Evolutionary conservation across 2,797 vertebrate species (phyloP), one percentile per base, ranked within the genome.

Genomic region (Hirundo rustica): DNA sequence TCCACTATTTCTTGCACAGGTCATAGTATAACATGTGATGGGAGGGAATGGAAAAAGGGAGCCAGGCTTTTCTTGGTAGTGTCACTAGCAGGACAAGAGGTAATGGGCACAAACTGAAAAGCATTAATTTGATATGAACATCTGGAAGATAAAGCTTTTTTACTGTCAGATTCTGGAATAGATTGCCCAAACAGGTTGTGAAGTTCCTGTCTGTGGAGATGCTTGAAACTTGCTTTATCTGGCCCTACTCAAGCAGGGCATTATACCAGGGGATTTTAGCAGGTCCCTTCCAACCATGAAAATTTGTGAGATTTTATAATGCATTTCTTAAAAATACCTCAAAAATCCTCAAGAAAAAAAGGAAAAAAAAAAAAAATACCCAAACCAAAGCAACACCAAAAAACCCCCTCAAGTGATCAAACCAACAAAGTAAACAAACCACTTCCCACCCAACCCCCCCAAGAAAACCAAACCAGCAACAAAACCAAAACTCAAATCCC

Each of bases 391-490:
- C 6, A 12, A 57, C 51, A 47, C 3, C 6, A 26, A 26, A 57
- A 60, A 48, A 40, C 4, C 1, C 5, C 14, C 5, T 25, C 5
- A 54, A 77, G 7, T n/a, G 32, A 21, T 25, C 26, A 23, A 81
- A 55, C 7, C 48, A 64, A n/a, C 27, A 44, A 54, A 68, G 9
- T 29, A 47, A 38, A 38, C 5, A 22, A 44, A n/a, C 4, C 26
- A 8, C 16, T 11, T 17, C 6, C 7, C 5, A 0, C 1, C 0
- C 5, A 16, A 45, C 29, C 1, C 16, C 8, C 7, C 15, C 12
- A 36, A 26, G 13, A 34, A 72, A 50, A 10, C 2, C 36, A 62
- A 80, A 8, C 3, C 11, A 11, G 17, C 7, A n/a, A 21, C 15
- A 32, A 48, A 77, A 30, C 2, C 21, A 53, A 67, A 44, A 21